Conservation (phyloP, 2,888 invertebrate species). For the Asteroscopus sphinx region DNA sequence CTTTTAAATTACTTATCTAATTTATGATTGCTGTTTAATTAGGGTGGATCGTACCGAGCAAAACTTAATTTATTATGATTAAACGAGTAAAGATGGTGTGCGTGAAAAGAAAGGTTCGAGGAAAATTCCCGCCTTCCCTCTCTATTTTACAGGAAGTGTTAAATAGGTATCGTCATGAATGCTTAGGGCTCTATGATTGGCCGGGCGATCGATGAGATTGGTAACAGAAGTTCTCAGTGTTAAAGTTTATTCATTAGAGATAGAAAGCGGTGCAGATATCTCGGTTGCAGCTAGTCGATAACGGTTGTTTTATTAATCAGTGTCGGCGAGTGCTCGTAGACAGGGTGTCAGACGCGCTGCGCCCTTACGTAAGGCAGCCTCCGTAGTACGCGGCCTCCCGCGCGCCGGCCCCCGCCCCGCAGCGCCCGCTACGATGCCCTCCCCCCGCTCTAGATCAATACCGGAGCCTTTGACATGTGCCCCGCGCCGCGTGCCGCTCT, state of each 20-base stretch:
- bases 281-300: slow-evolving; percentile 76
- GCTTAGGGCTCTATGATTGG: slow-evolving; percentile 44
- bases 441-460: slow-evolving; percentile 86
- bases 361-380: slow-evolving; percentile 85
- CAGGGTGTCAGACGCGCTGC: slow-evolving; percentile 84
- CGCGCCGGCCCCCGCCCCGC: slow-evolving; percentile 32
- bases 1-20: slow-evolving; percentile 50
- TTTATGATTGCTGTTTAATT: slow-evolving; percentile 56
- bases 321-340: slow-evolving; percentile 75
- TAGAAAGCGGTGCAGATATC: slow-evolving; percentile 72
- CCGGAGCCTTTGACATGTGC: slow-evolving; percentile 89
- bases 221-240: slow-evolving; percentile 21
- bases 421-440: slow-evolving; percentile 35
- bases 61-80: slow-evolving; percentile 36
- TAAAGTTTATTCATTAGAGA: slow-evolving; percentile 74
- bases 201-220: slow-evolving; percentile 20
- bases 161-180: slow-evolving; percentile 12
- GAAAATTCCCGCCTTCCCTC: slow-evolving; percentile 3
- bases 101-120: slow-evolving; percentile 10
- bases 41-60: slow-evolving; percentile 25
- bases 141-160: slow-evolving; percentile 16
- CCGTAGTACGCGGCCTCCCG: slow-evolving; percentile 74
- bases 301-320: slow-evolving; percentile 86
- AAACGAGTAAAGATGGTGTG: slow-evolving; percentile 30
- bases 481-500: slow-evolving; percentile 82